Evolutionary conservation across 1,140 invertebrate genomes (phyloP).

Genomic region (Apis dorsata): DNA sequence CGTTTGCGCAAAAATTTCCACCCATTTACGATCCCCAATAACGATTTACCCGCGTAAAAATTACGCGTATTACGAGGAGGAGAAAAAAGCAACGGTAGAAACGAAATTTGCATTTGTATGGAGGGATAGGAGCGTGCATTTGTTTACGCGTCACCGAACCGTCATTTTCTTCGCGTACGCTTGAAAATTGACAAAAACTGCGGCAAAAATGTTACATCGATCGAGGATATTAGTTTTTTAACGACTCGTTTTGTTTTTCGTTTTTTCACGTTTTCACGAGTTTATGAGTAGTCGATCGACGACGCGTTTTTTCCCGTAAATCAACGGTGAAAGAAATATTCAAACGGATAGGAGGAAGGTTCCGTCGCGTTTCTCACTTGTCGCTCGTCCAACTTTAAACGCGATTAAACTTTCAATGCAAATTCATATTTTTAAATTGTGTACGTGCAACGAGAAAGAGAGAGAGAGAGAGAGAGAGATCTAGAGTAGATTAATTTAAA

Average conservation of each 20-base stretch:
- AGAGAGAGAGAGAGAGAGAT: neutral
- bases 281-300: neutral
- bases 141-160: neutral
- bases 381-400: no score
- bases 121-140: neutral
- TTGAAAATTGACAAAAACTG: neutral
- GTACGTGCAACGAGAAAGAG: neutral
- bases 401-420: neutral
- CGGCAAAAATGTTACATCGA: neutral
- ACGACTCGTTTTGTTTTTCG: neutral
- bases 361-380: no score
- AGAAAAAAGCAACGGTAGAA: no score
- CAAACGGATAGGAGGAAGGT: neutral
- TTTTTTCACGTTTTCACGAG: neutral
- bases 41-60: slow-evolving; percentile 18
- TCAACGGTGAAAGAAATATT: neutral
- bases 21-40: slow-evolving; percentile 30
- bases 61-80: neutral
- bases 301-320: neutral
- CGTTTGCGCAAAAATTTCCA: slow-evolving; percentile 44
- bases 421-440: neutral
- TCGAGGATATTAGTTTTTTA: neutral
- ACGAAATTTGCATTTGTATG: neutral
- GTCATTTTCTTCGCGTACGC: neutral
- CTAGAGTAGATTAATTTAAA: slow-evolving; percentile 1